Conservation (phyloP, 2,888 invertebrate species). For the Caenorhabditis sp. region DNA sequence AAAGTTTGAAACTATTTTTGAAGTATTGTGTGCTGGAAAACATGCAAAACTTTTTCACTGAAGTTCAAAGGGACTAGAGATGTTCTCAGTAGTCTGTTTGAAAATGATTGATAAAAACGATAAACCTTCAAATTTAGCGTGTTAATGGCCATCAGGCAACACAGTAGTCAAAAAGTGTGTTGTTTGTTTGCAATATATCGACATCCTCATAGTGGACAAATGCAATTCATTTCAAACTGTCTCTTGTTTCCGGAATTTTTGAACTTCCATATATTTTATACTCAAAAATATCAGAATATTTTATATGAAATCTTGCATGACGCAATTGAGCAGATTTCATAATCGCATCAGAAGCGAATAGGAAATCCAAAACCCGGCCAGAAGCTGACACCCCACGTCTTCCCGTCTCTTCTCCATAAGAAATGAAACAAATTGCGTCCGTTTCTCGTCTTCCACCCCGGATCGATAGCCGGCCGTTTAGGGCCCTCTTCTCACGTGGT, state of each 20-base stretch:
- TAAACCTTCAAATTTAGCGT: too few relatives aligned
- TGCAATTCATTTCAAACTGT: neutral
- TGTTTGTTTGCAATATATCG: too few relatives aligned
- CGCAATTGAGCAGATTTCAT: constrained; percentile 11
- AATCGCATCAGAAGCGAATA: constrained; percentile 25
- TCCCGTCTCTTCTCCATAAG: constrained; percentile 14
- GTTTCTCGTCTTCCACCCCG: constrained; percentile 1
- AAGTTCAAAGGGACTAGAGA: too few relatives aligned
- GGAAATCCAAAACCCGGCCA: constrained; percentile 2
- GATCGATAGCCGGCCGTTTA: constrained; percentile 39
- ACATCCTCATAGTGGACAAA: too few relatives aligned
- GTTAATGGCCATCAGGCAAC: too few relatives aligned
- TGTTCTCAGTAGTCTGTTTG: too few relatives aligned
- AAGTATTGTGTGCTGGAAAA: too few relatives aligned
- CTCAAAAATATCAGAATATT: neutral
- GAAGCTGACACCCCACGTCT: neutral
- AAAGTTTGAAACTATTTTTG: too few relatives aligned
- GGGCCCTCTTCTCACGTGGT: constrained; percentile 13
- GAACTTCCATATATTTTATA: too few relatives aligned
- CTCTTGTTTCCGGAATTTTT: neutral
- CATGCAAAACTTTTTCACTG: too few relatives aligned
- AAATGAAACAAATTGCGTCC: constrained; percentile 39
- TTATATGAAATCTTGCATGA: neutral
- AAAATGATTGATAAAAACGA: too few relatives aligned
- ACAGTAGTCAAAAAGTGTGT: too few relatives aligned